Conservation (phyloP, 2,113 vertebrate species). For the Montifringilla adamsi region DNA sequence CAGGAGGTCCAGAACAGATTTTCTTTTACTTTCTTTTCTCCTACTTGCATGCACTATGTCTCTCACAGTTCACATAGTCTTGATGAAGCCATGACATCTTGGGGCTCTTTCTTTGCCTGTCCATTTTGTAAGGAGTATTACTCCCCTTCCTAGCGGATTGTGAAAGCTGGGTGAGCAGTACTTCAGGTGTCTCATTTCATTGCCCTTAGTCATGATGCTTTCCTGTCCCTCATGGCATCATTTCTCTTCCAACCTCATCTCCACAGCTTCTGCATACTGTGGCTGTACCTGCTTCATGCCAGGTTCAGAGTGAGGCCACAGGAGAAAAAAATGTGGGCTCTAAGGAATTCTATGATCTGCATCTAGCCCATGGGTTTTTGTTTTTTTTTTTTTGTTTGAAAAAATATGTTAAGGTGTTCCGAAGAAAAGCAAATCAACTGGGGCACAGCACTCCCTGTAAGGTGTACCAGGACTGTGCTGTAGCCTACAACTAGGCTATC, state of each 20-base stretch:
- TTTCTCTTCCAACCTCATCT: not conserved
- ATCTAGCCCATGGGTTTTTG: not conserved
- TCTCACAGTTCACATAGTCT: not conserved
- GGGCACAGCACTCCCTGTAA: not conserved
- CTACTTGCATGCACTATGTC: not conserved
- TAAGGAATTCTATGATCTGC: not conserved
- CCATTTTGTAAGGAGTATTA: not conserved
- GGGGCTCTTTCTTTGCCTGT: not conserved
- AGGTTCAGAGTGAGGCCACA: not conserved
- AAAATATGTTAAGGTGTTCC: not conserved
- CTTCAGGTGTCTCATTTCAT: not conserved
- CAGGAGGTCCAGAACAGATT: not conserved
- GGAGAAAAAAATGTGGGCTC: not conserved
- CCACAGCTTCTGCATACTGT: accelerated
- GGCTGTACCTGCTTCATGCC: not conserved
- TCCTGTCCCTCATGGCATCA: not conserved
- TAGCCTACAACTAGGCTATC: not conserved
- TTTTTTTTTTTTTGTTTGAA: not conserved
- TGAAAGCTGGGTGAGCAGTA: not conserved
- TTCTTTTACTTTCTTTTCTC: not conserved
- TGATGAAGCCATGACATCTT: not conserved
- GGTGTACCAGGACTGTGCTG: not conserved
- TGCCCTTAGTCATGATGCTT: not conserved
- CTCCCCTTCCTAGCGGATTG: not conserved
- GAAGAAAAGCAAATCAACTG: not conserved